Percentiles rank a stretch among this genome's conserved stretches.
Conservation (phyloP, 2,797 vertebrate species). For the Characodon lateralis region DNA sequence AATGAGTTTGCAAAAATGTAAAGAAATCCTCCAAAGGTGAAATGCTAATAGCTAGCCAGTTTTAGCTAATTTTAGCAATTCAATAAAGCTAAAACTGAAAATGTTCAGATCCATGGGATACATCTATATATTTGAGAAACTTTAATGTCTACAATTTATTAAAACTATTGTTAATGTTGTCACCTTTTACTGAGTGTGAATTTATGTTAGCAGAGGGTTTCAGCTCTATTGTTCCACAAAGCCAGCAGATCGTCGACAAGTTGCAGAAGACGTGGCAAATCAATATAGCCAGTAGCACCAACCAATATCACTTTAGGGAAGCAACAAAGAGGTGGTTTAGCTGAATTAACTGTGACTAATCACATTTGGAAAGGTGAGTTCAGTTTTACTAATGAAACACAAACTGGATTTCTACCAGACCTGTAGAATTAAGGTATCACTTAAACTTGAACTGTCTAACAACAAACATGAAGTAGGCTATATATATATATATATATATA, state of each 20-base stretch:
- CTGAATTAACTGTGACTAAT: too few species aligned
- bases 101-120: neutral
- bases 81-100: neutral
- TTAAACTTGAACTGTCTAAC: neutral
- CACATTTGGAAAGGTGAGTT: neutral
- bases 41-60: neutral
- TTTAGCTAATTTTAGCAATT: neutral
- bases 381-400: neutral
- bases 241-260: neutral
- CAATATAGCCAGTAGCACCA: too few species aligned
- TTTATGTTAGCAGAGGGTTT: neutral
- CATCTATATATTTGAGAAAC: neutral
- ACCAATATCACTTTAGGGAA: too few species aligned
- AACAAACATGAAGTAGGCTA: neutral
- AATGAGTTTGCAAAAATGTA: neutral
- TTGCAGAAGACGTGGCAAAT: neutral
- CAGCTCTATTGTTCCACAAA: neutral
- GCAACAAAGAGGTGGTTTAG: too few species aligned
- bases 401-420: neutral
- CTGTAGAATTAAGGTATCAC: neutral
- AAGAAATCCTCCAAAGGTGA: neutral
- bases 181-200: neutral
- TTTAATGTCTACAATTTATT: neutral
- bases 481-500: neutral
- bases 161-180: neutral